Evolutionary conservation across 1,140 invertebrate genomes (phyloP).

Genomic region (Campodea augens): DNA sequence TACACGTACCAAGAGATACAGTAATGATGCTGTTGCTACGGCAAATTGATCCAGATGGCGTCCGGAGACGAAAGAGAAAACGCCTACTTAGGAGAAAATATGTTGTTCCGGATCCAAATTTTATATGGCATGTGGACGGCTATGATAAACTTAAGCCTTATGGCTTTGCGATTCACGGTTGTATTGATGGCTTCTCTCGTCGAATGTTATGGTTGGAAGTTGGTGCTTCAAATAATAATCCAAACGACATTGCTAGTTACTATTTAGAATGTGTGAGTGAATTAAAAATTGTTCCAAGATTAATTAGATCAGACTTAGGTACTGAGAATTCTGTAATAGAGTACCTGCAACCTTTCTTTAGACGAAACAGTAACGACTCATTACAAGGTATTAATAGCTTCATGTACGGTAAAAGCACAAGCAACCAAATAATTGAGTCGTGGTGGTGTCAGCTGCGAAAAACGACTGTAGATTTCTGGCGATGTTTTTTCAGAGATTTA

Average conservation of each 20-base stretch:
- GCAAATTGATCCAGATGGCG: conserved; percentile 10
- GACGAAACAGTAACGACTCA: no score
- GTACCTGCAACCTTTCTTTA: no score
- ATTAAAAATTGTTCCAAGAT: conserved; percentile 7
- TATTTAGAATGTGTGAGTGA: conserved; percentile 13
- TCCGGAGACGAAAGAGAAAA: conserved; percentile 6
- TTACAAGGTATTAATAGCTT: no score
- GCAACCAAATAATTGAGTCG: not conserved
- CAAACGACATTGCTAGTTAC: conserved; percentile 14
- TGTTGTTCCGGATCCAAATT: conserved; percentile 16
- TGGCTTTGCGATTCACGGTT: conserved; percentile 17
- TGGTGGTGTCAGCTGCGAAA: not conserved
- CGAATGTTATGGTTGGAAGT: conserved; percentile 17
- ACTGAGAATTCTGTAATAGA: no score
- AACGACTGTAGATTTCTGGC: not conserved
- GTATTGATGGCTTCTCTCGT: conserved; percentile 19
- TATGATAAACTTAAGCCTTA: conserved; percentile 20
- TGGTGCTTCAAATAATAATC: conserved; percentile 15
- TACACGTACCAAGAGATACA: not conserved
- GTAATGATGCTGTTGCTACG: no score
- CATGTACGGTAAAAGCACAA: not conserved
- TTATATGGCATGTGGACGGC: conserved; percentile 19
- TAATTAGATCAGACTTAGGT: conserved; percentile 15
- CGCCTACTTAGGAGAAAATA: conserved; percentile 14
- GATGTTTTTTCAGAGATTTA: not conserved